Base-by-base conservation (phyloP, 2,888 invertebrate genomes). In the Seira sanloemensis region DNA sequence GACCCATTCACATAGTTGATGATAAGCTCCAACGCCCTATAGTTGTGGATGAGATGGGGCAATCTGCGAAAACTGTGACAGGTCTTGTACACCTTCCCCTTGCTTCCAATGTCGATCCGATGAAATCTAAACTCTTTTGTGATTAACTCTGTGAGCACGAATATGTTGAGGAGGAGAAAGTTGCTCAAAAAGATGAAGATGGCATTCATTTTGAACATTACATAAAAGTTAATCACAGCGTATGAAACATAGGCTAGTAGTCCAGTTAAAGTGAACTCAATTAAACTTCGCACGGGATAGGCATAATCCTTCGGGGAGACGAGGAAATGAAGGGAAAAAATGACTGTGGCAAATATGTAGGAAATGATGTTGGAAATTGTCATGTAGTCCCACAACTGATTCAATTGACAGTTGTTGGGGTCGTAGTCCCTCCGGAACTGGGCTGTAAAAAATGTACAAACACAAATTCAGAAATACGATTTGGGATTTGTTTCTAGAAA, bases 401-500 rank as follows among this genome's bases (percentile, higher is more conserved):
- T 77, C 5, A 2, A 9, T 1, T 27, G 50, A 58, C 58, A 68
- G 50, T 26, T 68, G 77, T 77, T 77, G 0, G 77, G 77, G 12
- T 77, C 21, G 68, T 77, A 77, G 68, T 27, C 77, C 27, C 68
- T 77, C 9, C 77, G 46, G n/a, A 54, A 77, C 9, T 50, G 23
- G 2, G 9, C 77, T 74, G 27, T 16, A n/a, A n/a, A n/a, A n/a
- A n/a, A n/a, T n/a, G n/a, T n/a, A n/a, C n/a, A n/a, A n/a, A n/a
- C n/a, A n/a, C n/a, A 9, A 16, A 46, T 25, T 23, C 5, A 18
- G n/a, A n/a, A n/a, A n/a, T n/a, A n/a, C n/a, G n/a, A n/a, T n/a
- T 9, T n/a, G 25, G 2, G 5, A 73, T 1, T 65, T 21, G n/a
- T 25, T 65, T 37, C 5, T 12, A 37, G 37, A 4, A 37, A 37